Conservation (phyloP, 2,888 invertebrate genomes). For the Hedychridium roseum region DNA sequence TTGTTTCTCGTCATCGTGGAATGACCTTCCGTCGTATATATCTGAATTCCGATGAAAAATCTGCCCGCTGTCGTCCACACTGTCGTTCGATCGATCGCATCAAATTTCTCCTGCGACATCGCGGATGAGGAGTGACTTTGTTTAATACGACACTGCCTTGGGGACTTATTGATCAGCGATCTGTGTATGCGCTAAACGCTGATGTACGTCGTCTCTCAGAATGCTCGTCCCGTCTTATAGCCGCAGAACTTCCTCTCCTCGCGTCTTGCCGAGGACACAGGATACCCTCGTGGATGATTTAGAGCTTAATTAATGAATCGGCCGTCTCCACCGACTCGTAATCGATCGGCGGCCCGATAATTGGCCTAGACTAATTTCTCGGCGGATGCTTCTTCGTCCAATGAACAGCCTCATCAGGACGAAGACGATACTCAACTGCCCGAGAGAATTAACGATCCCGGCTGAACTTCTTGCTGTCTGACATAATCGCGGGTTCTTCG, state of each 20-base stretch:
- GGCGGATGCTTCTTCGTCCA: neutral
- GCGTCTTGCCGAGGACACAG: neutral
- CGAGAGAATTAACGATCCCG: too few species aligned
- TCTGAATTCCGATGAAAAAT: too few species aligned
- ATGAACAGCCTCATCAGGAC: too few species aligned
- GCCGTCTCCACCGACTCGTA: neutral
- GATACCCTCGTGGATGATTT: conserved; percentile 7
- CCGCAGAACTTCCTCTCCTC: conserved; percentile 14
- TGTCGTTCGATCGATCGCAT: too few species aligned
- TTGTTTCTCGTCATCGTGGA: too few species aligned
- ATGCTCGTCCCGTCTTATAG: conserved; percentile 13
- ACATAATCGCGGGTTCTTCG: too few species aligned
- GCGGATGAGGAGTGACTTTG: neutral
- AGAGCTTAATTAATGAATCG: conserved; percentile 17
- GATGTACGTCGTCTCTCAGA: conserved; percentile 11
- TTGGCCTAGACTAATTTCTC: neutral
- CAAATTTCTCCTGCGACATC: too few species aligned
- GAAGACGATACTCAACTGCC: neutral
- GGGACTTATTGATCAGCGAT: conserved; percentile 48
- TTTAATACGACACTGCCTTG: conserved; percentile 35
- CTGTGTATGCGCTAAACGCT: conserved; percentile 28
- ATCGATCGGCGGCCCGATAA: neutral
- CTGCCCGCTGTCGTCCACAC: too few species aligned
- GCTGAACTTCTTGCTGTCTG: too few species aligned
- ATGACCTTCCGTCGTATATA: too few species aligned